Percentiles rank a stretch among this genome's conserved stretches.
phyloP scores from a whole-genome alignment of 2,888 invertebrate genomes.

The Pandemis heparana region DNA sequence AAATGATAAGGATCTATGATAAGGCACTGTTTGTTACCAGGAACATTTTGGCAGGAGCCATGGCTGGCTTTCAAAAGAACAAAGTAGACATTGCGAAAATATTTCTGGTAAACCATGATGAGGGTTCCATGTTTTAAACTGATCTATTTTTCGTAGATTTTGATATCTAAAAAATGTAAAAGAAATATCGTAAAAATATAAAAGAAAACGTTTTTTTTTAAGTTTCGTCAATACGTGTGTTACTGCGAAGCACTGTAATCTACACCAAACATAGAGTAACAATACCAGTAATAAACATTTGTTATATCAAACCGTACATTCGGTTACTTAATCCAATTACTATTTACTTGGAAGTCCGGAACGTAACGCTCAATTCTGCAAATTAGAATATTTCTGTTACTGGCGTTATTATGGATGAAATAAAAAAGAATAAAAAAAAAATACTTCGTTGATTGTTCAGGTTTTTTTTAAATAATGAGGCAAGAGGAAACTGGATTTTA shows the following conservation, averaged over 20 bases:
- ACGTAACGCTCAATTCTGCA: no score
- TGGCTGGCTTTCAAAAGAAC: neutral
- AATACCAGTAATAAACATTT: no score
- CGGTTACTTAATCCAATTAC: no score
- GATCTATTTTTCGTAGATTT: neutral
- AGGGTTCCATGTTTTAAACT: neutral
- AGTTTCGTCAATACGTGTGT: neutral
- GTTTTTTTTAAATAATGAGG: neutral
- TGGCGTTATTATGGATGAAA: no score
- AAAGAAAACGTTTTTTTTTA: neutral
- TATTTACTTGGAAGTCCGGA: no score
- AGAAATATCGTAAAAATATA: neutral
- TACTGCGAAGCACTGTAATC: no score
- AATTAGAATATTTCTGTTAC: no score
- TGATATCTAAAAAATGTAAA: neutral
- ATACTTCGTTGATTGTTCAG: neutral
- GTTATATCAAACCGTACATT: no score
- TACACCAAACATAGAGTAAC: no score
- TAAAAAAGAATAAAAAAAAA: no score
- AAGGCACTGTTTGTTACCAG: slow-evolving; percentile 19
- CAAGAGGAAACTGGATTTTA: neutral
- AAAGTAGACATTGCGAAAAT: neutral
- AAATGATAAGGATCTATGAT: slow-evolving; percentile 43
- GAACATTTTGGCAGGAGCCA: slow-evolving; percentile 3
- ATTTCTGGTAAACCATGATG: neutral